Evolutionary conservation across 2,113 vertebrate genomes (phyloP), one percentile per base, ranked within the genome.

Genomic region (Caracal caracal): DNA sequence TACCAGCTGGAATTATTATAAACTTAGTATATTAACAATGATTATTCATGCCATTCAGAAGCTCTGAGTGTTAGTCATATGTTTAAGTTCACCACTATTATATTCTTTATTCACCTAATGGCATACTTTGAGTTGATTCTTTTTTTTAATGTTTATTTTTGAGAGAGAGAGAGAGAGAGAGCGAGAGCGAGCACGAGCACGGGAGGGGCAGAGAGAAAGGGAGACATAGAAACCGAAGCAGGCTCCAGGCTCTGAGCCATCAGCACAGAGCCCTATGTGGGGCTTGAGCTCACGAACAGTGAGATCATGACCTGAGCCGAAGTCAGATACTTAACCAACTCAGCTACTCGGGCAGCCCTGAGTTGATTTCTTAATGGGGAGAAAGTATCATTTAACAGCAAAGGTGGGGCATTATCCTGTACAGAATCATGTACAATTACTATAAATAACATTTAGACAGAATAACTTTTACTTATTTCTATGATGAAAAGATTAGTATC

Each of bases 371-470:
- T 94, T 80, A 80, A 87, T 93, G 6, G 13, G 59, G 53, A 16
- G 6, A 26, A 89, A 94, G 86, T 80, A 79, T 90, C 86, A 79
- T 83, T 90, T 81, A 91, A 90, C 13, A 92, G 63, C 71, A 71
- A 94, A 59, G 49, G 24, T 93, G 26, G 17, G 10, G 19, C 26
- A 95, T 73, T 93, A 86, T 37, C 53, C 56, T 83, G 19, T 61
- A 78, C 1, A 95, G 70, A 92, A 82, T 71, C 24, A 95, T 79
- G 33, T 26, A 87, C 6, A 93, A 10, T 56, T 86, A 68, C 26
- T 86, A 19, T 49, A 80, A 96, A n/a, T 87, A 86, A 90, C 35
- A 95, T 22, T 96, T 85, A 43, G 20, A 82, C 10, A 89, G 43
- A 87, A 19, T 79, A 93, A 94, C 9, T 95, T 85, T 95, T 8